Evolutionary conservation across 2,888 invertebrate species (phyloP).

Genomic region (Pseudococcus longispinus): DNA sequence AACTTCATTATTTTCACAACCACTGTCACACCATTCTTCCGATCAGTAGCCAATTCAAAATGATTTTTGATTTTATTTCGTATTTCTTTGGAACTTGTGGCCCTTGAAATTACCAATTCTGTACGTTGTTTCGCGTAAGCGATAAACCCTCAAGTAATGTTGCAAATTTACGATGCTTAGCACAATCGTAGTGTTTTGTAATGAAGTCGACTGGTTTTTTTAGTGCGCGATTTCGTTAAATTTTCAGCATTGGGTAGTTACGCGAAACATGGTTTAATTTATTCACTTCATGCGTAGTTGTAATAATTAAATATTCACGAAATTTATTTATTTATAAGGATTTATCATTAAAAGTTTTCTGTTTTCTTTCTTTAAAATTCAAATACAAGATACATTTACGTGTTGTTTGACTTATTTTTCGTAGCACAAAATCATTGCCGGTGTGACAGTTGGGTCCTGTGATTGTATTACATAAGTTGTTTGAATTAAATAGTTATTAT

Average conservation of each 20-base stretch:
- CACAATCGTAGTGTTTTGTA: slow-evolving; percentile 25
- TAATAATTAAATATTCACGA: slow-evolving; percentile 10
- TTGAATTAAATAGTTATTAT: neutral
- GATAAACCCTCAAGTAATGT: neutral
- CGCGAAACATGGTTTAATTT: neutral
- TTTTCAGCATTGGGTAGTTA: neutral
- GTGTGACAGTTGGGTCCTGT: neutral
- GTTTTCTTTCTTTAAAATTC: neutral
- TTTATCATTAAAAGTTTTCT: slow-evolving; percentile 4
- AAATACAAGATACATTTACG: slow-evolving; percentile 16
- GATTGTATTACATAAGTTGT: neutral
- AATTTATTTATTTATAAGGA: slow-evolving; percentile 12
- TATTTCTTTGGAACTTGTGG: neutral
- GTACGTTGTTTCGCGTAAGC: neutral
- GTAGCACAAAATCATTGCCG: neutral
- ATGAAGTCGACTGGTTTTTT: slow-evolving; percentile 9
- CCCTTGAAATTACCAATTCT: neutral
- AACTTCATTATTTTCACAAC: slow-evolving; percentile 22
- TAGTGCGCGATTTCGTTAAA: neutral
- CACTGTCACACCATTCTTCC: slow-evolving; percentile 13
- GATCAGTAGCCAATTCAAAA: slow-evolving; percentile 48
- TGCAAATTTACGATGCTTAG: neutral
- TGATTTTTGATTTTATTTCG: neutral
- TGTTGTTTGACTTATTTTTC: neutral
- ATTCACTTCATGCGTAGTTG: neutral